Conservation (phyloP, 2,113 vertebrate genomes). For the Lagopus muta region DNA sequence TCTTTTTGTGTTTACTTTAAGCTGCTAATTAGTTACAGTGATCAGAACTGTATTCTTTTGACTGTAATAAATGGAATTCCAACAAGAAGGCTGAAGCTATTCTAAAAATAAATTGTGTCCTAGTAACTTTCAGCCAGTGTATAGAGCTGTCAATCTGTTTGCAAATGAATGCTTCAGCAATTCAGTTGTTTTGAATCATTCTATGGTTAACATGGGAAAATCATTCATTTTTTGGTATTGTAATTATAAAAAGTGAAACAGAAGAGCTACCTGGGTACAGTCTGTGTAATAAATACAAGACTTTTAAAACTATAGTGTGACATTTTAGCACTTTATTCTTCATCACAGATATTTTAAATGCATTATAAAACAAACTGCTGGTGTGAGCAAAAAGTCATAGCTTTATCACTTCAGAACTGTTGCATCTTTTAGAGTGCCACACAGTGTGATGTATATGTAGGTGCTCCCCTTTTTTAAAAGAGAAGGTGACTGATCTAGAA, state of each 20-base stretch:
- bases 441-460: not conserved
- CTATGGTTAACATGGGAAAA: not conserved
- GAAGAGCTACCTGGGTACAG: not conserved
- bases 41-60: conserved; percentile 41
- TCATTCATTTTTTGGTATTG: not conserved
- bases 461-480: not conserved
- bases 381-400: not conserved
- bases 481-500: not conserved
- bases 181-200: not conserved
- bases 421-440: not conserved
- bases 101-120: conserved; percentile 46
- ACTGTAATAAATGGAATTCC: conserved; percentile 39
- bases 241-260: not conserved
- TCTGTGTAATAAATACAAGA: not conserved
- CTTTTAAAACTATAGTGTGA: not conserved
- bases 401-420: not conserved
- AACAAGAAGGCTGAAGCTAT: conserved; percentile 13
- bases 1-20: conserved; percentile 46
- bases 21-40: conserved; percentile 42
- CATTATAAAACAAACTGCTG: rapidly evolving
- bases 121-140: not conserved
- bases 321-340: not conserved
- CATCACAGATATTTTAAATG: not conserved
- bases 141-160: not conserved
- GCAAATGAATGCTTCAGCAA: not conserved